Base-by-base conservation (phyloP, 2,888 invertebrate species). In the Cryptus armator region DNA sequence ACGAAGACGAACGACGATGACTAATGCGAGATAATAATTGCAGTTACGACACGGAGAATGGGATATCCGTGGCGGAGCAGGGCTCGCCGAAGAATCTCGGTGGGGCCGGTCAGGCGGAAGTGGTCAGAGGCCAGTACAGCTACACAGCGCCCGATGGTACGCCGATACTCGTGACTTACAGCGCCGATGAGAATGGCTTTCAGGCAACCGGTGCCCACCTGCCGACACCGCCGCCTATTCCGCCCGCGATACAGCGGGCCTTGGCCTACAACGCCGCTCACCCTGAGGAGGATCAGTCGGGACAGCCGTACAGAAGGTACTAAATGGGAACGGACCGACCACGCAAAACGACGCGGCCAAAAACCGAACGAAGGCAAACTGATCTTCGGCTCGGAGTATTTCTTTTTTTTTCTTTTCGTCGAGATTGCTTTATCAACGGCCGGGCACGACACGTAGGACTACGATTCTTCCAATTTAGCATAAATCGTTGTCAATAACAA, bases 141-240 rank as follows among this genome's bases (percentile, higher is more conserved):
- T 96, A 96, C 93, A 96, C 96, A 46, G 95, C 96, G 0, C 96
- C 96, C 2, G 96, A 96, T 86, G 96, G 96, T 51, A 94, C 95
- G 4, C 94, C 95, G 14, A 96, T 96, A 86, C 91, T 95, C 0
- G 94, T 96, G 14, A 94, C 95, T 10, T 96, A 96, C 90, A 95
- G 95, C 48, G 96, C 96, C n/a, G 96, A 96, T 88, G 96, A 96
- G 89, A 96, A 96, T 86, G 96, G 96, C 62, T 96, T 96, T 93
- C 96, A 96, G 89, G 96, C 96, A 10, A 95, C 95, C 93, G 97
- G 97, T 51, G 96, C 96, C 68, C 97, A 97, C 93, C 94, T 97
- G 64, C 97, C 97, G 14, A 97, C 97, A 9, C 97, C 97, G 4
- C 97, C 97, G n/a, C 97, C 97, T 24, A 96, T 97, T 87, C 97